Percentiles rank a stretch among this genome's conserved stretches.
Conservation (phyloP, 2,797 vertebrate genomes). For the Pseudochromis fuscus region DNA sequence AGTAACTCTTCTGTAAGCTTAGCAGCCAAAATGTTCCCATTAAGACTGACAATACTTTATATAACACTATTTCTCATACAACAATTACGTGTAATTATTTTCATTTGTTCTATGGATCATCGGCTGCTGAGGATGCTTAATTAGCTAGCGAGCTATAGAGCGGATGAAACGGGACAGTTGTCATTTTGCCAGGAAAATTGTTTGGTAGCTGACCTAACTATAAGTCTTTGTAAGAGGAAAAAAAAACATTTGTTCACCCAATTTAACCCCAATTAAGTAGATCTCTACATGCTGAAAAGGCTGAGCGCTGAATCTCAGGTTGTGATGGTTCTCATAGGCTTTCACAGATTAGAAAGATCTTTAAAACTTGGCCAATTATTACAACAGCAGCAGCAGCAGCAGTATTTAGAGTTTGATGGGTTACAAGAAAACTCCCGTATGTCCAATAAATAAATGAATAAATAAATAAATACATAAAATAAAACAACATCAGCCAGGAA, state of each 20-base stretch:
- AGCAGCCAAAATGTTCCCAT: too few species aligned
- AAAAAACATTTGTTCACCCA: conserved; percentile 32
- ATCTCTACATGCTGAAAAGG: conserved; percentile 12
- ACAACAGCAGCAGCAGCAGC: conserved; percentile 3
- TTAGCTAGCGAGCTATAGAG: background rate
- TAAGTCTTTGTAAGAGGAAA: conserved; percentile 3
- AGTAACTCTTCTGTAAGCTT: too few species aligned
- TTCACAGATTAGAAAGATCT: conserved; percentile 34
- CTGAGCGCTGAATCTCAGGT: conserved; percentile 30
- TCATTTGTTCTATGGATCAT: background rate
- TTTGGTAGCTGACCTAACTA: background rate
- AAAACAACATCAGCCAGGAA: conserved; percentile 24
- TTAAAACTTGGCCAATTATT: conserved; percentile 50
- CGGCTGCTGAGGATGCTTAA: background rate
- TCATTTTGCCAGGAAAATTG: too few species aligned
- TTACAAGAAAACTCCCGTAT: conserved; percentile 4
- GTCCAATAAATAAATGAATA: too few species aligned
- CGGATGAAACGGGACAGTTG: background rate
- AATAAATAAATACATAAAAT: too few species aligned
- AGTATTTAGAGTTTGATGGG: conserved; percentile 15
- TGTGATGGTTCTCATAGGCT: conserved; percentile 24
- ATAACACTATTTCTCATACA: too few species aligned
- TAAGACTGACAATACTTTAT: too few species aligned
- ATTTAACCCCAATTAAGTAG: conserved; percentile 37
- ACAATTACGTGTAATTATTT: too few species aligned